Base-by-base conservation (phyloP, 2,113 vertebrate species). In the Macquaria australasica region DNA sequence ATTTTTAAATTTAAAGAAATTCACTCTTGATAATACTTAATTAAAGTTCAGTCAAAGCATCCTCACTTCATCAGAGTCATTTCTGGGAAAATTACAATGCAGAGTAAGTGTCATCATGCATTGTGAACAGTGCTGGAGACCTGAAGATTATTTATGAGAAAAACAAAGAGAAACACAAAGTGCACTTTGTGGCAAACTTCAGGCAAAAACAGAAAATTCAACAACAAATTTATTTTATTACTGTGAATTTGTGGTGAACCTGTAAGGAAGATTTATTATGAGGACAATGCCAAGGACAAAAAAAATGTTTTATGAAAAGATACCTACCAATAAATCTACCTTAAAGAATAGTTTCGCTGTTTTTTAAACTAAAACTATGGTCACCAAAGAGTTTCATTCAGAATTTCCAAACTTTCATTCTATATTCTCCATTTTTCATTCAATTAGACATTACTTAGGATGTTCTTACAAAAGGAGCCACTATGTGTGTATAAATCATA, bases 1-100 rank as follows among this genome's bases (percentile, higher is more conserved):
- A 74, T 81, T 93, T 73, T 83, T 28, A 62, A 78, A 80, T 56
- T 64, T 45, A 51, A 80, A 69, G 37, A 63, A 70, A 58, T 58
- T 72, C 21, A 67, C 59, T 85, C 50, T 59, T 41, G 63, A 79
- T 75, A 71, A 72, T 77, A 70, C 79, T 85, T 75, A 3, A 82
- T 62, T 77, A 77, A 87, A 70, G 69, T 77, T 60, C 1, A 53
- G 31, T 80, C 70, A 37, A 83, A 83, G 87, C 50, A 74, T 71
- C 16, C 48, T 81, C 25, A 82, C 41, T 85, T 82, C 73, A 68
- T 51, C 45, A 51, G 34, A 75, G 60, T 43, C 6, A 63, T 71
- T 79, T 60, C 15, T n/a, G 10, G 39, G 50, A 43, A 80, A 83
- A 77, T 75, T 4, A 76, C 45, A 21, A 18, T 55, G 18, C 37